Base-by-base conservation (phyloP, 2,113 vertebrate species). In the Circaetus gallicus region DNA sequence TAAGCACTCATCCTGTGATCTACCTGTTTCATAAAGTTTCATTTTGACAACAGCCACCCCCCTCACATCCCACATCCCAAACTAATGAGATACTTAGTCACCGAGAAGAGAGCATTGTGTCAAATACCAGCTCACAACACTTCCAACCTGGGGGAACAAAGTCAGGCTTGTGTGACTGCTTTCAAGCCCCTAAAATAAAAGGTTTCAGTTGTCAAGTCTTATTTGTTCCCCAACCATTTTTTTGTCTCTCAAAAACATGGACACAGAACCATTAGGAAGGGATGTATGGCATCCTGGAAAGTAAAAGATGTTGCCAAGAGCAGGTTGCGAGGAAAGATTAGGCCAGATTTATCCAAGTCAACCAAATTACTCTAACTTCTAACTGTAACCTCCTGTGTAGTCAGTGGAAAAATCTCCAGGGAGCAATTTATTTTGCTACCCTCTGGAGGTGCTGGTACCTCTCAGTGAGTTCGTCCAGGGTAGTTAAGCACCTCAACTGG, bases 51-150 rank as follows among this genome's bases (percentile, higher is more conserved):
- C 45, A 91, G 62, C 38, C 78, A 63, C 20, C 91, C 66, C n/a
- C 82, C 81, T 91, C 84, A 93, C 93, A 92, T 84, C 81, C 81
- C 73, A 95, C 88, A 6, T 63, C 45, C 56, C 42, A 86, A 81
- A 81, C 59, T 90, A 97, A 97, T 84, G 82, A 96, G 87, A 38
- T 34, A 84, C 82, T 96, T 91, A 96, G 81, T 95, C 91, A 93
- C 63, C 1, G 9, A 93, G 42, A 92, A 38, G 49, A 80, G 16
- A 77, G 13, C 19, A 40, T 22, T 55, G 36, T 82, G 81, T 22
- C 58, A 87, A 95, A 89, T 26, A 63, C 31, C 58, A 82, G 52
- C 45, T 87, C 38, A 76, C 72, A 86, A 20, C 17, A 31, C 62
- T 93, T 95, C 73, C 86, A 80, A 2, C 25, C 14, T 58, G 4